Conservation (phyloP, 2,888 invertebrate species). For the Brassicogethes aeneus region DNA sequence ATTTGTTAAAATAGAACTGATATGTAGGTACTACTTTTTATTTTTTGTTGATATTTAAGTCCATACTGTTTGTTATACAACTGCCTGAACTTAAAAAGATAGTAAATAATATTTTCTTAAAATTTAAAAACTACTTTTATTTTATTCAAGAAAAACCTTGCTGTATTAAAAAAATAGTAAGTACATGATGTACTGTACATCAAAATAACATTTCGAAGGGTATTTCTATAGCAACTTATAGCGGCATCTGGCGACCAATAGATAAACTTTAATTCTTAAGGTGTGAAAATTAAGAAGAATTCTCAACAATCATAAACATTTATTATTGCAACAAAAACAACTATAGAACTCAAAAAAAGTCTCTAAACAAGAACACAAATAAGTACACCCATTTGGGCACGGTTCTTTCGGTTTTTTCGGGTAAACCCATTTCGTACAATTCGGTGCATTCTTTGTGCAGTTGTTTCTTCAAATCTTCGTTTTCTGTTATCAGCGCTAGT, state of each 20-base stretch:
- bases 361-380: conserved; percentile 65
- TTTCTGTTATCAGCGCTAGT: conserved; percentile 76
- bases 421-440: conserved; percentile 56
- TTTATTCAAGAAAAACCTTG: no score
- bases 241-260: no score
- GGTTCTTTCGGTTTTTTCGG: conserved; percentile 55
- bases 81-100: not conserved
- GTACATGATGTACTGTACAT: no score
- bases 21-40: conserved; percentile 10
- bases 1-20: conserved; percentile 5
- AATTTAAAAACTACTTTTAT: no score
- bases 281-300: no score
- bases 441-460: conserved; percentile 67
- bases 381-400: conserved; percentile 74
- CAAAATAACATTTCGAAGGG: no score
- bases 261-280: no score
- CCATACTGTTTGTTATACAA: not conserved
- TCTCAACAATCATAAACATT: no score
- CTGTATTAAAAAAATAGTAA: no score
- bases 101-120: not conserved
- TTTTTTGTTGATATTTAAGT: conserved; percentile 14
- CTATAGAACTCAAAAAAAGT: conserved; percentile 33
- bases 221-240: no score
- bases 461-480: conserved; percentile 51
- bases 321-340: no score